These are phyloP conservation scores for Eupleurogrammus muticus DNA, from an alignment of 2,797 vertebrate species.

Conservation along the genomic window DNA sequence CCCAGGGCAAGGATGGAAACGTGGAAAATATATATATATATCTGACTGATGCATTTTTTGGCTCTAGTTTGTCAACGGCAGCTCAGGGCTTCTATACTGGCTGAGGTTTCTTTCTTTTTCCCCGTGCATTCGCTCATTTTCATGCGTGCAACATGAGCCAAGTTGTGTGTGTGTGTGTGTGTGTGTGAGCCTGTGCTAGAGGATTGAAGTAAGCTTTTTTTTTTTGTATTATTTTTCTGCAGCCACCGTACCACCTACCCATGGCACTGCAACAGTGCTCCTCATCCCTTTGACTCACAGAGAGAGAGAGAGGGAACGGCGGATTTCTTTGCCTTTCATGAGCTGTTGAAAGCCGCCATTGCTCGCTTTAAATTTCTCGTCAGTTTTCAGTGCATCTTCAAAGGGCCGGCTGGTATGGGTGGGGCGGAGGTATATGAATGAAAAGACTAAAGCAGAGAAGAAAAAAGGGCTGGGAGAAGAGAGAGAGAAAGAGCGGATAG, in stretches of 20 bases:
- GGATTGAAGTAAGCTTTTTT: constrained; percentile 69
- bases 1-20: constrained; percentile 55
- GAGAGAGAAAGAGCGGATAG: constrained; percentile 8
- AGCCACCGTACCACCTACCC: constrained; percentile 52
- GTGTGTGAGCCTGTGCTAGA: constrained; percentile 40
- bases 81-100: constrained; percentile 40
- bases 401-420: constrained; percentile 60
- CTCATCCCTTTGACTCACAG: constrained; percentile 63
- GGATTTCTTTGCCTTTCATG: constrained; percentile 75
- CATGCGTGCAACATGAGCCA: constrained; percentile 53
- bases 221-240: no score
- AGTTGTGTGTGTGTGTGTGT: constrained; percentile 39
- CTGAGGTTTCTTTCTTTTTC: constrained; percentile 49
- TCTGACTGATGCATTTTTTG: constrained; percentile 56
- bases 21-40: constrained; percentile 45
- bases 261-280: constrained; percentile 58
- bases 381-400: constrained; percentile 79
- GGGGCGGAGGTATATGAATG: constrained; percentile 52
- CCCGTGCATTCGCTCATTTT: constrained; percentile 53
- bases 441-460: constrained; percentile 42
- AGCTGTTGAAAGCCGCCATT: constrained; percentile 74
- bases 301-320: no score
- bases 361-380: constrained; percentile 76
- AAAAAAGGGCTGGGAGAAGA: constrained; percentile 19
- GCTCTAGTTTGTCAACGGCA: constrained; percentile 43